Evolutionary conservation across 2,797 vertebrate genomes (phyloP).

Genomic region (Champsocephalus gunnari): DNA sequence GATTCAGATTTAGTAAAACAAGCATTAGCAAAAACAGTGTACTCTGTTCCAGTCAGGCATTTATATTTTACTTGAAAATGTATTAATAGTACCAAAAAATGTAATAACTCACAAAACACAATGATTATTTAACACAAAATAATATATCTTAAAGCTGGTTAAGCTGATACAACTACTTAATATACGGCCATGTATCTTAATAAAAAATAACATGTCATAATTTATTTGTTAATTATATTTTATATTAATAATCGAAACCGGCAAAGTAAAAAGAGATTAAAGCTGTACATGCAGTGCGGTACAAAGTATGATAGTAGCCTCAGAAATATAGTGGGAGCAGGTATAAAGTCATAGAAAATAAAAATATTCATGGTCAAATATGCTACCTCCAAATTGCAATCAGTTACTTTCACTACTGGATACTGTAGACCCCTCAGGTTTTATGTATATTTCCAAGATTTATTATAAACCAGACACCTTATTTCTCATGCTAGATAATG

Average conservation of each 20-base stretch:
- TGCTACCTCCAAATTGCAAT: not conserved
- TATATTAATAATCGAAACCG: not conserved
- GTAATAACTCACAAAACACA: too few species aligned
- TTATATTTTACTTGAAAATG: too few species aligned
- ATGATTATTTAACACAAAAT: too few species aligned
- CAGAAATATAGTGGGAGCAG: not conserved
- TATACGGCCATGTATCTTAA: not conserved
- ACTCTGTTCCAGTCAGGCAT: too few species aligned
- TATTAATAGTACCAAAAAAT: too few species aligned
- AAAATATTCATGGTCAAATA: not conserved
- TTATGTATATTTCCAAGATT: constrained; percentile 1
- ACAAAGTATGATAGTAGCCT: not conserved
- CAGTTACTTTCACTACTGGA: not conserved
- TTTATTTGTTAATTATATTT: not conserved
- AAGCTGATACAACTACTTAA: not conserved
- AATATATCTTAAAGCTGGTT: too few species aligned
- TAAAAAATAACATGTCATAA: not conserved
- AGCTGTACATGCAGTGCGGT: not conserved
- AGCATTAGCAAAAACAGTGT: too few species aligned
- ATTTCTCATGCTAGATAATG: constrained; percentile 25
- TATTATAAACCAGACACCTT: constrained; percentile 11
- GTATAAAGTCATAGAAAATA: not conserved
- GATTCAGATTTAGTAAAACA: too few species aligned
- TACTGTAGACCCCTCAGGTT: not conserved
- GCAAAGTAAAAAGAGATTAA: not conserved